These are phyloP conservation scores for Lethenteron reissneri DNA, from an alignment of 2,113 vertebrate species.

Conservation along the genomic window DNA sequence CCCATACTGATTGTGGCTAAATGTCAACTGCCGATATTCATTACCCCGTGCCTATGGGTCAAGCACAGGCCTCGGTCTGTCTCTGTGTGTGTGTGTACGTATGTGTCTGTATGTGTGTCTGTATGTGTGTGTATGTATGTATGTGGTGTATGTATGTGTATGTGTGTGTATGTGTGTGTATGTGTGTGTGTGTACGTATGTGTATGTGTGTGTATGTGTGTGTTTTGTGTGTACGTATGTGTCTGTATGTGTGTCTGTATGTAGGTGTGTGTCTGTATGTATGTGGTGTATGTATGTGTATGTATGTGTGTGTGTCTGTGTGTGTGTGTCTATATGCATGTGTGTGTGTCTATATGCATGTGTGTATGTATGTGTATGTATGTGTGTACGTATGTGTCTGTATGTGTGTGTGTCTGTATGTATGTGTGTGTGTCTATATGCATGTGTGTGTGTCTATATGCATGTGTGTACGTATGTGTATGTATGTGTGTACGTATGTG, in stretches of 20 bases:
- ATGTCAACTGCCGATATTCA: not conserved
- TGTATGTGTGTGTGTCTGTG: no score
- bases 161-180: constrained; percentile 8
- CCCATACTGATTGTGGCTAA: no score
- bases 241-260: no score
- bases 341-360: no score
- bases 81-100: not conserved
- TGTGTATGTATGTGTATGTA: no score
- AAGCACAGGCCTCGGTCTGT: not conserved
- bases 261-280: no score
- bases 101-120: constrained; percentile 7
- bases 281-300: no score
- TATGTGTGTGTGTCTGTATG: no score
- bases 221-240: no score
- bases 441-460: not conserved
- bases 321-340: no score
- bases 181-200: constrained; percentile 7
- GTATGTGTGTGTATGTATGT: constrained; percentile 1
- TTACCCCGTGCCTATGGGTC: not conserved
- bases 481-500: constrained; percentile 2
- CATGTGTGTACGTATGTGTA: not conserved
- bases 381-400: no score
- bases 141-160: not conserved
- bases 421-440: no score
- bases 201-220: not conserved